Conservation (phyloP, 2,888 invertebrate species). For the Hydroisotoma schaefferi region DNA sequence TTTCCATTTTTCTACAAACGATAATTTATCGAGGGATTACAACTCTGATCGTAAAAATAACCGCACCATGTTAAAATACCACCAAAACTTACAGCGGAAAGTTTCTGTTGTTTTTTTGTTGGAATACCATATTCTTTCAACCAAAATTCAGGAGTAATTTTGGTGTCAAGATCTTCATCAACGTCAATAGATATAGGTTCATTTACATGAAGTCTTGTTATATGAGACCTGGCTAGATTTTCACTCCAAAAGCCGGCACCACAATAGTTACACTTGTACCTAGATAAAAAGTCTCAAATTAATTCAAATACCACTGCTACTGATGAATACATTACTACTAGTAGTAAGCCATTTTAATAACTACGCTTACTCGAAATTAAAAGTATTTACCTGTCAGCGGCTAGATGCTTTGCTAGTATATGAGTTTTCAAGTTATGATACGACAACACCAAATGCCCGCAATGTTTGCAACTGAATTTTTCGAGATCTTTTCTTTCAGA, state of each 20-base stretch:
- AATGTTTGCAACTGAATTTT: slow-evolving; percentile 35
- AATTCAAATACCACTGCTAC: no score
- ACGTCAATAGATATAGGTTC: slow-evolving; percentile 8
- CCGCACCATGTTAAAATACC: no score
- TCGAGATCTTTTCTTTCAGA: no score
- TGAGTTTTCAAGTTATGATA: slow-evolving; percentile 38
- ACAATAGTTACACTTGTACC: slow-evolving; percentile 33
- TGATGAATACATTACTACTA: no score
- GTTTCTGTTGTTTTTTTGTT: background rate
- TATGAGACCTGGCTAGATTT: slow-evolving; percentile 27
- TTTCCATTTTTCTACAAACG: no score
- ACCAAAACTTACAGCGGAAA: background rate
- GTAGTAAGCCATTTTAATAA: no score
- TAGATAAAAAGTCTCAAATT: background rate
- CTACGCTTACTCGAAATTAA: no score
- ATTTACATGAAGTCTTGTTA: slow-evolving; percentile 19
- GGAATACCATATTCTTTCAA: slow-evolving; percentile 36
- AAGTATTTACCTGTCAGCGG: slow-evolving; percentile 26
- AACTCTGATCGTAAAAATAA: no score
- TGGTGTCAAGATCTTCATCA: slow-evolving; percentile 26
- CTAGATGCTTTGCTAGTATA: slow-evolving; percentile 38
- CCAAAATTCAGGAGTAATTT: slow-evolving; percentile 37
- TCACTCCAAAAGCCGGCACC: slow-evolving; percentile 33
- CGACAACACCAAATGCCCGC: slow-evolving; percentile 18
- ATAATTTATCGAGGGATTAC: no score